Base-by-base conservation (phyloP, 2,888 invertebrate genomes). In the Atethmia centrago region DNA sequence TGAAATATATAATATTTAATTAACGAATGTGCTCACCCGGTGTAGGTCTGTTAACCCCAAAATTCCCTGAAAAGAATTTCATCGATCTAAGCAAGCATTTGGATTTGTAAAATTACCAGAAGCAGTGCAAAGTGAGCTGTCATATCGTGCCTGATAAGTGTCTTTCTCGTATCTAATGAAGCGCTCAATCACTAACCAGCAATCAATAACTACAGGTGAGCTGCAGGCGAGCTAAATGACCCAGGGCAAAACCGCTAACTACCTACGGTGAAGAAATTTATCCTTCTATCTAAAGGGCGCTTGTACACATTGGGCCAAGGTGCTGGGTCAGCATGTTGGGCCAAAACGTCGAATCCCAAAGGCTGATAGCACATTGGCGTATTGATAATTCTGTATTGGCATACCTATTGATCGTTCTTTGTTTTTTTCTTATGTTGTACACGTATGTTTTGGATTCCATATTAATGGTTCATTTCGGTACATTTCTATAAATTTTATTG, bases 51-150 rank as follows among this genome's bases (percentile, higher is more conserved):
- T 59, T 59, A 28, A 4, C 25, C 25, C 79, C 77, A n/a, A 9
- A 59, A 31, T 53, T 10, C 1, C 73, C 79, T 77, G 79, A 79
- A 77, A 79, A 73, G 0, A 79, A 61, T 59, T 64, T 49, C 1
- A 71, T 42, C 5, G 3, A 14, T n/a, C 47, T 53, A 40, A 71
- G n/a, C 45, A 45, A 47, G n/a, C 53, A 16, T 42, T 21, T 45
- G 16, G 0, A 16, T n/a, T 56, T 31, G 51, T 79, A 31, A 42
- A 59, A 28, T 40, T 7, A 53, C 16, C 45, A 58, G 14, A 3
- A n/a, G 36, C n/a, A 62, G 63, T 45, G 36, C 7, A 45, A 62
- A 45, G 2, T 62, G 55, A 55, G 31, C 53, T 42, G 42, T 42
- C 1, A 7, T 25, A 53, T 53, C 16, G 14, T 14, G 25, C 14